Conservation (phyloP, 2,888 invertebrate genomes). For the Caenorhabditis doughertyi region DNA sequence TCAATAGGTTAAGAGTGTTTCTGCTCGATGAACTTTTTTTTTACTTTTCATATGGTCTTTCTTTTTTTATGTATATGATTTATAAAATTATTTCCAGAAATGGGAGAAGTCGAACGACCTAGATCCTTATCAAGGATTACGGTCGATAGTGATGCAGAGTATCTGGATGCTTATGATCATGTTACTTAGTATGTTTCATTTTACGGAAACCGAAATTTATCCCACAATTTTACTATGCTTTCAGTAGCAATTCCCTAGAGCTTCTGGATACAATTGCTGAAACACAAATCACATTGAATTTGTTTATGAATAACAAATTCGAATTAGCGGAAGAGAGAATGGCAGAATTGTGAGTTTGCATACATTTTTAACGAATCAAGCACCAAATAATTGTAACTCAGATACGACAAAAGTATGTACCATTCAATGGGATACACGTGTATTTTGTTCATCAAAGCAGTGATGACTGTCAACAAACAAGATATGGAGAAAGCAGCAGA, state of each 20-base stretch:
- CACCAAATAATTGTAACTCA: slow-evolving; percentile 81
- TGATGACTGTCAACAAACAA: slow-evolving; percentile 91
- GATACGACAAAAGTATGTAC: slow-evolving; percentile 91
- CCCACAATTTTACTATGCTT: slow-evolving; percentile 37
- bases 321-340: slow-evolving; percentile 89
- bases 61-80: background rate
- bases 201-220: too few relatives aligned
- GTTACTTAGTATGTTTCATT: slow-evolving; percentile 75
- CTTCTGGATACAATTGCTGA: slow-evolving; percentile 88
- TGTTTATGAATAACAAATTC: slow-evolving; percentile 94
- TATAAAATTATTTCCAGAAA: slow-evolving; percentile 1
- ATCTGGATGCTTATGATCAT: slow-evolving; percentile 74
- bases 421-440: slow-evolving; percentile 93
- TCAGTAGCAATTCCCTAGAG: slow-evolving; percentile 78
- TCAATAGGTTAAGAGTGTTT: slow-evolving; percentile 15
- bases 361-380: background rate
- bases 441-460: slow-evolving; percentile 93
- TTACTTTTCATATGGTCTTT: background rate
- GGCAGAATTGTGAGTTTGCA: slow-evolving; percentile 88
- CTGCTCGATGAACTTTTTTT: background rate
- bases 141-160: slow-evolving; percentile 69
- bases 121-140: slow-evolving; percentile 67
- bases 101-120: slow-evolving; percentile 67
- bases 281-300: slow-evolving; percentile 89
- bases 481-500: slow-evolving; percentile 78